Evolutionary conservation across 2,888 invertebrate genomes (phyloP).

Genomic region (Carabus problematicus): DNA sequence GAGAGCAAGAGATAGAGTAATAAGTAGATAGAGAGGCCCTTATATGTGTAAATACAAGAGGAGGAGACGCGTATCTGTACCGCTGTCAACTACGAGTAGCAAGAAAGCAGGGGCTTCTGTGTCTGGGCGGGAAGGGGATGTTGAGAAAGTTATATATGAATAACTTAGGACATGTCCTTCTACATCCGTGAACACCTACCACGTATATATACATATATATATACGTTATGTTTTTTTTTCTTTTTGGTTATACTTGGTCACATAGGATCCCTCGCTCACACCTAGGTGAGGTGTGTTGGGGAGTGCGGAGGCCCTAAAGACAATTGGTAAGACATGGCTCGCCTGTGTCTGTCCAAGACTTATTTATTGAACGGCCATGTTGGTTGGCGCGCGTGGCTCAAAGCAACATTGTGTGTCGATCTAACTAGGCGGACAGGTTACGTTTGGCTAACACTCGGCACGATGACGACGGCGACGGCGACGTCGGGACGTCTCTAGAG

Average conservation of each 20-base stretch:
- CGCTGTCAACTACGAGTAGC: slow-evolving; percentile 30
- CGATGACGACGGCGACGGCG: too few relatives aligned
- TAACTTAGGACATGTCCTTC: too few relatives aligned
- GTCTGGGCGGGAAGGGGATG: too few relatives aligned
- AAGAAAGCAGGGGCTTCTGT: slow-evolving; percentile 21
- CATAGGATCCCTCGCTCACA: background rate
- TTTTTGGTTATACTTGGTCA: background rate
- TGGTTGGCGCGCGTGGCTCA: slow-evolving; percentile 16
- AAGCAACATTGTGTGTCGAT: slow-evolving; percentile 24
- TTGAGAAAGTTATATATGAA: too few relatives aligned
- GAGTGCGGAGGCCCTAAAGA: too few relatives aligned
- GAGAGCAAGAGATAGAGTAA: slow-evolving; percentile 1
- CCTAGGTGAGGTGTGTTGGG: too few relatives aligned
- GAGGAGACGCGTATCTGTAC: slow-evolving; percentile 16
- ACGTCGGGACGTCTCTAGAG: slow-evolving; percentile 20
- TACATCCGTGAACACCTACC: too few relatives aligned
- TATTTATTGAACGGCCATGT: slow-evolving; percentile 9
- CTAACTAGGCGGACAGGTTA: slow-evolving; percentile 1
- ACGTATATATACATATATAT: background rate
- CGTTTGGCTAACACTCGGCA: too few relatives aligned
- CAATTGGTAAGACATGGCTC: too few relatives aligned
- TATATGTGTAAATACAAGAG: slow-evolving; percentile 7
- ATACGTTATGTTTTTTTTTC: slow-evolving; percentile 2
- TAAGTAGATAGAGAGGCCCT: slow-evolving; percentile 11
- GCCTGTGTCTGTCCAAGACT: slow-evolving; percentile 12